Conservation (phyloP, 2,113 vertebrate species). For the Cheirogaleus medius region DNA sequence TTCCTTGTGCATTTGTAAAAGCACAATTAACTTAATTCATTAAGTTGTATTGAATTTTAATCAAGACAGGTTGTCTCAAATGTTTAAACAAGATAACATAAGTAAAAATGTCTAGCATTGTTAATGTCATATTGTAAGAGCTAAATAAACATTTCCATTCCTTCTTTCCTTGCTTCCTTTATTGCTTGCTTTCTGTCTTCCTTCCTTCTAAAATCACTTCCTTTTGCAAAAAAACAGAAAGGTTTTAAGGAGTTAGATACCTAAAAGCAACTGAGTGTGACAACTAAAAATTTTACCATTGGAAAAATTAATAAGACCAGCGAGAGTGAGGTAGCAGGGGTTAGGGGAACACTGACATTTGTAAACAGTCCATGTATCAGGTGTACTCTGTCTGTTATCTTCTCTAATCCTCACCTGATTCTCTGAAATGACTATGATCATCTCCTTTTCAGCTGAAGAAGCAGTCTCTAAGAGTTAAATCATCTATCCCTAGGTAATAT, state of each 20-base stretch:
- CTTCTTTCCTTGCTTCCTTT: not conserved
- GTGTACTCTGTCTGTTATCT: accelerated
- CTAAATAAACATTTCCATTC: not conserved
- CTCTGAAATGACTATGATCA: not conserved
- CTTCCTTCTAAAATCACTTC: not conserved
- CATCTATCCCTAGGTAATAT: not conserved
- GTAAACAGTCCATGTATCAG: not conserved
- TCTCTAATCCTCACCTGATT: not conserved
- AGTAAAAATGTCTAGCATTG: not conserved
- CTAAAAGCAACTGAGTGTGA: slow-evolving; percentile 19
- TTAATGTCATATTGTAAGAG: not conserved
- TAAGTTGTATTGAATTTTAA: not conserved
- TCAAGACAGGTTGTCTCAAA: not conserved
- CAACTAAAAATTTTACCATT: not conserved
- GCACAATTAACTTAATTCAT: not conserved
- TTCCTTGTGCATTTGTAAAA: not conserved
- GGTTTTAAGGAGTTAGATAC: not conserved
- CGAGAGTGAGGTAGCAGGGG: accelerated
- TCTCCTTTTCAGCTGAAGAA: not conserved
- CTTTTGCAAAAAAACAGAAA: not conserved
- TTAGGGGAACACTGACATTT: not conserved
- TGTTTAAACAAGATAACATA: not conserved
- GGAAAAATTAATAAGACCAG: not conserved
- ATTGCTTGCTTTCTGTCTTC: not conserved
- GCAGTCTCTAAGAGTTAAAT: not conserved